Conservation (phyloP, 2,888 invertebrate species). For the Cantharis nigra region DNA sequence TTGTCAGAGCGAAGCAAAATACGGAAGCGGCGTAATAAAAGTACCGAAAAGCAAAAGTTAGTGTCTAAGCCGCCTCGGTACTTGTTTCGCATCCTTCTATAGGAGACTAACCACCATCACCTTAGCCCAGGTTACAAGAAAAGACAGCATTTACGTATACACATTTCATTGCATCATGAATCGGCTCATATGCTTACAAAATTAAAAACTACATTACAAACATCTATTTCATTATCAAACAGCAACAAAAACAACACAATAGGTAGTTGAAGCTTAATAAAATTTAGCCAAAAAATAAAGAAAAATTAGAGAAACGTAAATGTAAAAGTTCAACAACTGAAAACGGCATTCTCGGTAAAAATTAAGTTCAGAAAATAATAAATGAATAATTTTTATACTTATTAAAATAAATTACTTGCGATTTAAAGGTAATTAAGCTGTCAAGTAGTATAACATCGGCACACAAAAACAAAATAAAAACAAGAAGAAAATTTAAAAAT, state of each 20-base stretch:
- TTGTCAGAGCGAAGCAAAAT: conserved; percentile 35
- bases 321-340: not conserved
- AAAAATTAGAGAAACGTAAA: conserved; percentile 20
- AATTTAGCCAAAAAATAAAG: conserved; percentile 4
- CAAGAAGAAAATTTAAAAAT: conserved; percentile 16
- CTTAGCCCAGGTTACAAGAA: conserved; percentile 35
- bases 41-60: conserved; percentile 27
- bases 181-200: conserved; percentile 44
- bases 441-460: not conserved
- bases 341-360: not conserved
- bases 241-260: conserved; percentile 26
- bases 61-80: conserved; percentile 33
- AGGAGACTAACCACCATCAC: conserved; percentile 36
- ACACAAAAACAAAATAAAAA: conserved; percentile 10
- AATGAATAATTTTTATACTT: not conserved
- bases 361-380: not conserved
- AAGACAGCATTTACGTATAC: conserved; percentile 39
- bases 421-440: not conserved
- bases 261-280: conserved; percentile 2
- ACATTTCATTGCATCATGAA: conserved; percentile 54
- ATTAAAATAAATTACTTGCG: conserved; percentile 27
- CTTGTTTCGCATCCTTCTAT: conserved; percentile 35
- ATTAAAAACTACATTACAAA: conserved; percentile 34
- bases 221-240: conserved; percentile 9
- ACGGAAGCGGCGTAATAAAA: conserved; percentile 31